Conservation (phyloP, 2,797 vertebrate genomes). For the Gymnopithys bicolor region DNA sequence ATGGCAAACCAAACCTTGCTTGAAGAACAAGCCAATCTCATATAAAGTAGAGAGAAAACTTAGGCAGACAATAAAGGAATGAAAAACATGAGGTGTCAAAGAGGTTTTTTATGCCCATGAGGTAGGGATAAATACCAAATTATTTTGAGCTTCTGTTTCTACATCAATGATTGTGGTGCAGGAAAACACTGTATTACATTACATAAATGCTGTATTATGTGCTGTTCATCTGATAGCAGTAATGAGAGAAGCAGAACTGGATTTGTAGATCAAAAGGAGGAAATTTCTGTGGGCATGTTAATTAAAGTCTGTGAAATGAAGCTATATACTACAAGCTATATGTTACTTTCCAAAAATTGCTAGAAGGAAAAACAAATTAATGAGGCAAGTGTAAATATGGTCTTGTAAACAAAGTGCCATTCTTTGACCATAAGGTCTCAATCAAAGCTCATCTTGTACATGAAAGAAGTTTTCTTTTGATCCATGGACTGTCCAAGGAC, state of each 20-base stretch:
- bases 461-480: not conserved
- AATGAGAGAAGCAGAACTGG: not conserved
- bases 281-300: not conserved
- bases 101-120: not conserved
- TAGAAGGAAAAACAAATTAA: not conserved
- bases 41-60: not conserved
- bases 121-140: not conserved
- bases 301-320: not conserved
- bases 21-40: not conserved
- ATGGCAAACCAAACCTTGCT: not conserved
- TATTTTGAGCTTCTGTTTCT: not conserved
- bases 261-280: not conserved
- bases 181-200: not conserved
- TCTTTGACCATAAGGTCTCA: not conserved
- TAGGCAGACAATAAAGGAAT: not conserved
- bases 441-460: not conserved
- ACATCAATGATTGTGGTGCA: not conserved
- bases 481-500: not conserved
- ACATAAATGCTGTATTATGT: not conserved
- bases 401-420: not conserved
- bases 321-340: not conserved
- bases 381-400: not conserved
- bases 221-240: not conserved
- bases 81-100: not conserved
- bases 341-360: not conserved